Percentiles rank a stretch among this genome's conserved stretches.
These are phyloP conservation scores for Lepidurus arcticus DNA, from an alignment of 1,140 invertebrate species.

Conservation along the genomic window DNA sequence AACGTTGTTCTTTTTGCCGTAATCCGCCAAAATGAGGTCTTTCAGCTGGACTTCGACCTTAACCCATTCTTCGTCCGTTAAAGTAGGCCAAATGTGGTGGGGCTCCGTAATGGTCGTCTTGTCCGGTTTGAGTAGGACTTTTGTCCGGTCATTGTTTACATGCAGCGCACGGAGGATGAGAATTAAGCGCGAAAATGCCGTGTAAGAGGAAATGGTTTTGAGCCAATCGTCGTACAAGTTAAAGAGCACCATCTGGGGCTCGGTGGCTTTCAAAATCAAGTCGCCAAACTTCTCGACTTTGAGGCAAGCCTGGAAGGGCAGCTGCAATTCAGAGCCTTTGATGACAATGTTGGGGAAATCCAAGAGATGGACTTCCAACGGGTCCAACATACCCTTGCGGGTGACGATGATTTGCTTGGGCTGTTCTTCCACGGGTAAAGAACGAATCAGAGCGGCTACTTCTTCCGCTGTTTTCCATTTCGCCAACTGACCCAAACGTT, in stretches of 20 bases:
- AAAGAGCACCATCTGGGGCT: constrained; percentile 99
- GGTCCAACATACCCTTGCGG: constrained; percentile 98
- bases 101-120: constrained; percentile 98
- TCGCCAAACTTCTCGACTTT: constrained; percentile 99
- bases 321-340: constrained; percentile 95
- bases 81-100: constrained; percentile 98
- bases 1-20: constrained; percentile 99
- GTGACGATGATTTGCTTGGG: constrained; percentile 99
- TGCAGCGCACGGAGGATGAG: constrained; percentile 93
- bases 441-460: constrained; percentile 98
- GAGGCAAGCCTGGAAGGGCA: constrained; percentile 98
- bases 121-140: constrained; percentile 96
- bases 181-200: constrained; percentile 95
- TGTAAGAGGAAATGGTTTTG: constrained; percentile 92
- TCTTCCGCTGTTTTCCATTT: constrained; percentile 99
- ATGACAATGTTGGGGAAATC: constrained; percentile 99
- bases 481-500: constrained; percentile 85
- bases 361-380: constrained; percentile 92
- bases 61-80: constrained; percentile 98
- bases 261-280: constrained; percentile 96
- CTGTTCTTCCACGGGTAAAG: constrained; percentile 98
- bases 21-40: constrained; percentile 97
- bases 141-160: constrained; percentile 98
- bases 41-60: constrained; percentile 98
- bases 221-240: constrained; percentile 99